phyloP scores from a whole-genome alignment of 2,888 invertebrate genomes.

The Chrysolina haemoptera region DNA sequence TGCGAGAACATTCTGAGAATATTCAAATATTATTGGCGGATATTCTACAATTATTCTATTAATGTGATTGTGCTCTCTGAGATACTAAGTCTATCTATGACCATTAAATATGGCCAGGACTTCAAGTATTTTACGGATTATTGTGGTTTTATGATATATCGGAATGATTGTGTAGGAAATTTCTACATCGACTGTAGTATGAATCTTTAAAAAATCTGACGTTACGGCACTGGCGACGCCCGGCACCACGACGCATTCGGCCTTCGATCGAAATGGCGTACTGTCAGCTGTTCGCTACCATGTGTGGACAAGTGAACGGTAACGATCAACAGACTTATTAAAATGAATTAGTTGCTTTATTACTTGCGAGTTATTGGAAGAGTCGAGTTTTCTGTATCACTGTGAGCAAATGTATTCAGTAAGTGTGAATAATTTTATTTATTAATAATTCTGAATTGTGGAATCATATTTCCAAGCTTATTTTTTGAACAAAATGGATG shows the following conservation, averaged over 20 bases:
- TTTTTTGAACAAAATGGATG: not conserved
- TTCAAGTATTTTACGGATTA: no score
- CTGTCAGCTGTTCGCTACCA: constrained; percentile 46
- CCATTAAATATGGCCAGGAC: no score
- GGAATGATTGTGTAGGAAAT: no score
- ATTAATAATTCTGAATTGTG: not conserved
- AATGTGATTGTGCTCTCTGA: no score
- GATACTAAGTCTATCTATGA: no score
- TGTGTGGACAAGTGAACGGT: constrained; percentile 27
- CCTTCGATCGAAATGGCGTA: constrained; percentile 35
- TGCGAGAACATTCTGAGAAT: no score
- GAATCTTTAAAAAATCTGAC: not conserved
- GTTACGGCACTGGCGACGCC: constrained; percentile 35
- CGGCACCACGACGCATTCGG: constrained; percentile 48
- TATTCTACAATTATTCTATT: no score
- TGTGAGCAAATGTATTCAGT: constrained; percentile 12
- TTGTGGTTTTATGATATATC: no score
- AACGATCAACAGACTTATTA: constrained; percentile 37
- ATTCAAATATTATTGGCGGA: no score
- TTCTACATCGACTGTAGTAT: no score
- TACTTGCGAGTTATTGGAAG: not conserved
- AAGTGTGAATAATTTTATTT: not conserved
- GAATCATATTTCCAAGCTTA: constrained; percentile 1
- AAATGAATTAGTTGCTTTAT: constrained; percentile 35
- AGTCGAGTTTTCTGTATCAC: not conserved